These are phyloP conservation scores for Ardeotis arabs DNA, from an alignment of 2,113 vertebrate species.

Conservation along the genomic window DNA sequence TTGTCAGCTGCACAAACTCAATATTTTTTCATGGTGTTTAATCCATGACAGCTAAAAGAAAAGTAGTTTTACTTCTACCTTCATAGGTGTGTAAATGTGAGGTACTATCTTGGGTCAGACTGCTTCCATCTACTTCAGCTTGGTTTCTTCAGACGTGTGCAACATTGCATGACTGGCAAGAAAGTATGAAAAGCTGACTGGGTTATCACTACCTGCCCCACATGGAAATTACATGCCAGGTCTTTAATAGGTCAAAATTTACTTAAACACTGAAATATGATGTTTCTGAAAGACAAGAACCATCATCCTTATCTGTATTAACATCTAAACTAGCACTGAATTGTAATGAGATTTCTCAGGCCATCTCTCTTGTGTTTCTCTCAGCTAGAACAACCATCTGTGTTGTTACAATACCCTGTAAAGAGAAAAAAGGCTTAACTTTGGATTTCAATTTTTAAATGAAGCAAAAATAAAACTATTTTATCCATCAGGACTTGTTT, in stretches of 20 bases:
- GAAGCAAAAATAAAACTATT: neutral
- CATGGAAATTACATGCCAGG: neutral
- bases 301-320: neutral
- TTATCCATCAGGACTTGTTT: neutral
- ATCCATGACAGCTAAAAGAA: neutral
- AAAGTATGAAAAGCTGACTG: neutral
- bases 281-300: neutral
- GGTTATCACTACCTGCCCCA: neutral
- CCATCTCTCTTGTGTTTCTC: neutral
- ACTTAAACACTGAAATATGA: neutral
- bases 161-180: neutral
- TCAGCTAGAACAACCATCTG: neutral
- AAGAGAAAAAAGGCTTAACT: neutral
- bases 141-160: neutral
- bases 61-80: neutral
- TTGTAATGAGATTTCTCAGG: neutral
- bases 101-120: neutral
- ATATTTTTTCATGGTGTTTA: neutral
- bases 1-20: neutral
- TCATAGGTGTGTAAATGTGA: neutral
- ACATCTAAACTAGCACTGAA: neutral
- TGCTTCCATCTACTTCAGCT: neutral
- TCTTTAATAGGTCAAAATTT: neutral
- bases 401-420: neutral
- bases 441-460: neutral